These are phyloP conservation scores for Hypercompe scribonia DNA, from an alignment of 2,888 invertebrate genomes.

Conservation along the genomic window DNA sequence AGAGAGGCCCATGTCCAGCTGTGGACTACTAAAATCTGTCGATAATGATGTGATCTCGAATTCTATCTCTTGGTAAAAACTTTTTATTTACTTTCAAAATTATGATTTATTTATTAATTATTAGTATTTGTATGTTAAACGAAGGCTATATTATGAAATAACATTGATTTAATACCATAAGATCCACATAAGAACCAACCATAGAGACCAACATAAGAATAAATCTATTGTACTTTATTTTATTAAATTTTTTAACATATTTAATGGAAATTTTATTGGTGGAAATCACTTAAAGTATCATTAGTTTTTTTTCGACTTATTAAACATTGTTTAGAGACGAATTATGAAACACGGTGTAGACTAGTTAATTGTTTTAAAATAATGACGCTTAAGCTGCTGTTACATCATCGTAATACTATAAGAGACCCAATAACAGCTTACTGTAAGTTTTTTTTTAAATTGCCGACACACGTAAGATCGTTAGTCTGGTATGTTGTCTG, in stretches of 20 bases:
- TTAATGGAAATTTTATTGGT: too few species aligned
- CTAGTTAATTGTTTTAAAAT: conserved; percentile 1
- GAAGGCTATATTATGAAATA: too few species aligned
- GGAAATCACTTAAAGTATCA: background rate
- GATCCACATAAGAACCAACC: too few species aligned
- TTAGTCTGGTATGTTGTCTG: conserved; percentile 10
- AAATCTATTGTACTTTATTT: too few species aligned
- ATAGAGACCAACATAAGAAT: too few species aligned
- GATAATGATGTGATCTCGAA: too few species aligned
- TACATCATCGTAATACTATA: background rate
- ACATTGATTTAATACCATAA: too few species aligned
- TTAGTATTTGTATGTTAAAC: background rate
- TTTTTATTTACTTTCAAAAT: too few species aligned
- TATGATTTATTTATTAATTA: background rate
- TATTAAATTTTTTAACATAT: too few species aligned
- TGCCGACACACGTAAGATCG: background rate
- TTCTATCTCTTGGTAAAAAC: too few species aligned
- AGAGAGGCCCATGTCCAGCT: too few species aligned
- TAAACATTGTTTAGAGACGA: background rate
- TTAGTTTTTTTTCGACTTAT: background rate
- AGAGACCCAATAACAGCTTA: background rate
- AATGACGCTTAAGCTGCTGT: background rate
- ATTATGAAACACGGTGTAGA: background rate
- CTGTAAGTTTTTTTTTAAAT: background rate
- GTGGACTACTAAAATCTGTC: too few species aligned